Base-by-base conservation (phyloP, 2,113 vertebrate species). In the Lates calcarifer region DNA sequence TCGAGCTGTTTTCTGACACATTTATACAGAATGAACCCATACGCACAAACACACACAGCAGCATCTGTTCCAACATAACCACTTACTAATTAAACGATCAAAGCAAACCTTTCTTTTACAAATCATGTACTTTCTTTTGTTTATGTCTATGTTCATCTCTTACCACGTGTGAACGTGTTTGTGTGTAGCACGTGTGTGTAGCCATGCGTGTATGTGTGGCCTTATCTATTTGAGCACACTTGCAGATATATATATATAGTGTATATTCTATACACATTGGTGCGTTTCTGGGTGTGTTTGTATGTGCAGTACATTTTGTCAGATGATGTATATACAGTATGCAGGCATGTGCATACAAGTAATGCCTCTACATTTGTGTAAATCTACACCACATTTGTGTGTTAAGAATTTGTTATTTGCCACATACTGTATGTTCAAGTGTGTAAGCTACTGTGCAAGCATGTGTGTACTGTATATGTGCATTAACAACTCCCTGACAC, bases 21-120 rank as follows among this genome's bases (percentile, higher is more conserved):
- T 55, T 49, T 61, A 10, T 33, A 53, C 29, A 13, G 39, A 53
- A 31, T 39, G 35, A 28, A 79, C 45, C 31, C 51, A 61, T 51
- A 65, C 55, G 61, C 29, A 43, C 20, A 14, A 28, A 66, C 55
- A 63, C 45, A 26, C 70, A 49, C 55, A 62, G 56, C 78, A 72
- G 79, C 89, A 92, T 81, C 84, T 86, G 88, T 77, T 90, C 77
- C 71, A 79, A 53, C 61, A 77, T 0, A 43, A 68, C 51, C 26
- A 7, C 43, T 57, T 29, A 58, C 71, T 77, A 84, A 87, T 76
- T 73, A 71, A 82, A 79, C 12, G 69, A 88, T 91, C 86, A 91
- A 87, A 85, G 67, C 53, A 63, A 62, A 74, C 18, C 47, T 79
- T 69, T 70, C 75, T 86, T 84, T 79, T 80, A 85, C 71, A 86